Evolutionary conservation across 2,113 vertebrate genomes (phyloP), one percentile per base, ranked within the genome.

Genomic region (Aix galericulata): DNA sequence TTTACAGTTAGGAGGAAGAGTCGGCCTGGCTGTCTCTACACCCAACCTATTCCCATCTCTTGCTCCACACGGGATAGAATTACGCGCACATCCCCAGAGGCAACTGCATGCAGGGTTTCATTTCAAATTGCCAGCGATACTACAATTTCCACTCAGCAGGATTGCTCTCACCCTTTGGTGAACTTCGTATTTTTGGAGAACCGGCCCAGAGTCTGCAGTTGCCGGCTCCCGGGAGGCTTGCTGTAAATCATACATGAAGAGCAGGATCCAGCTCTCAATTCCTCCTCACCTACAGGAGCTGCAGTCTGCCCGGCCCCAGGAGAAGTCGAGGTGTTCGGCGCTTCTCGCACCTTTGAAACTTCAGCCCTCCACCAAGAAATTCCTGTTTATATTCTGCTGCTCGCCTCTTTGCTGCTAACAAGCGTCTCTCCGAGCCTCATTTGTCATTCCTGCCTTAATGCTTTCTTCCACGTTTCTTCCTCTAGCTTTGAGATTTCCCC

Each of bases 381-480:
- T 56, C 67, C 50, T 40, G 22, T 13, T 74, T 17, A 8, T 9
- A 4, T 18, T 74, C 86, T 36, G 72, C 82, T 80, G 93, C 81
- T 79, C 66, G 38, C 29, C 77, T 64, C 67, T 48, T 2, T 22
- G 59, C 75, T 67, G 78, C 93, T 92, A 94, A 88, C 59, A 4
- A 89, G 74, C 53, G 31, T 72, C 60, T 38, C 50, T 44, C 68
- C 6, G 1, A 68, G 53, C 44, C 56, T 96, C 82, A 94, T 93
- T 86, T 38, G 86, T 86, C 91, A 94, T 94, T 95, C 91, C 76
- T 77, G 79, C 52, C 76, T 71, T 73, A 31, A 52, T 8, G 67
- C 29, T 22, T 82, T 72, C 69, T 78, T 86, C 66, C 15, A 31
- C 38, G 7, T 60, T 86, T 91, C 58, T 32, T 68, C 66, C 60